A percentile compares a stretch with the other conserved stretches of the same genome.
These are phyloP conservation scores for Gobius niger DNA, from an alignment of 2,113 vertebrate species.

Conservation along the genomic window DNA sequence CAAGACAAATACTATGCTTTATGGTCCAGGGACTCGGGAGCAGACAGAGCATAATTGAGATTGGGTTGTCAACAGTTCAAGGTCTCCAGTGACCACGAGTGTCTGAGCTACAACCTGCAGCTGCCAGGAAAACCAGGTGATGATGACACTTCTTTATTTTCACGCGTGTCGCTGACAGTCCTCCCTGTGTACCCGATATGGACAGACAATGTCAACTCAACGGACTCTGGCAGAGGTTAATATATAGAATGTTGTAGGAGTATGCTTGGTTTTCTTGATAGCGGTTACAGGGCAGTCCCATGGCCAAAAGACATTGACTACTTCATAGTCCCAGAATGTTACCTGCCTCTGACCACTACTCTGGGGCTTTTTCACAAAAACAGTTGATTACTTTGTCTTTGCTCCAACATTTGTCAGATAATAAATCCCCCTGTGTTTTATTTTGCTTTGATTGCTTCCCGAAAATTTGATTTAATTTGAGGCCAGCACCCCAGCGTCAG, in stretches of 20 bases:
- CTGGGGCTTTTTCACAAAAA: too few species aligned
- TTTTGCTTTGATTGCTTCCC: background rate
- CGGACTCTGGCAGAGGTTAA: constrained; percentile 65
- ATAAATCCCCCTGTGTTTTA: background rate
- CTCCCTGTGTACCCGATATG: constrained; percentile 54
- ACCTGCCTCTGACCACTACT: too few species aligned
- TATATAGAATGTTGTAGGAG: constrained; percentile 33
- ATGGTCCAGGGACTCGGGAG: constrained; percentile 27
- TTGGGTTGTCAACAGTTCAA: constrained; percentile 35
- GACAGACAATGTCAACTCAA: constrained; percentile 61
- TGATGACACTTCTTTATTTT: constrained; percentile 58
- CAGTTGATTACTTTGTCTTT: background rate
- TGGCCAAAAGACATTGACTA: too few species aligned
- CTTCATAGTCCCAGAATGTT: too few species aligned
- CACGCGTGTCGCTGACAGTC: constrained; percentile 53
- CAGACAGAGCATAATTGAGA: constrained; percentile 25
- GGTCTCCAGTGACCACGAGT: constrained; percentile 43
- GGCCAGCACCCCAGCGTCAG: background rate
- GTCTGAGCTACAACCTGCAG: constrained; percentile 40
- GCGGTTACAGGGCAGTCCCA: too few species aligned
- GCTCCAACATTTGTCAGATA: background rate
- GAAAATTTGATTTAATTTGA: background rate
- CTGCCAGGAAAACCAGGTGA: constrained; percentile 46
- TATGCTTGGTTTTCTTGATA: too few species aligned
- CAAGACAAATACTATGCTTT: constrained; percentile 33